These are phyloP conservation scores for Orthosia gothica DNA, from an alignment of 2,888 invertebrate species.

Conservation along the genomic window DNA sequence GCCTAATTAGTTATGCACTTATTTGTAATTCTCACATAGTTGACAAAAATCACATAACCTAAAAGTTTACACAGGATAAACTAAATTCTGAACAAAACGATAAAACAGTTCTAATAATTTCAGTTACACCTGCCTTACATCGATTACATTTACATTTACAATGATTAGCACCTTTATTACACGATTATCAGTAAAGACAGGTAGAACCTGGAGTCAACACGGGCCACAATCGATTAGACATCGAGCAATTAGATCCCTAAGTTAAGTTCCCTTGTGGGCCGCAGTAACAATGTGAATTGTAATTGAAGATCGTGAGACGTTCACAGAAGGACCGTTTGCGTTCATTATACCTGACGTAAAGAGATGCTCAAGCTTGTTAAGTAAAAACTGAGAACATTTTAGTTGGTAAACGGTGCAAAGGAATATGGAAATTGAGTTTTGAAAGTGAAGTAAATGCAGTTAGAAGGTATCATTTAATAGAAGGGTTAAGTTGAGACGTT, in stretches of 20 bases:
- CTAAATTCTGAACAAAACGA: neutral
- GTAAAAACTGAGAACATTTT: conserved; percentile 27
- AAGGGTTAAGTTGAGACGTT: neutral
- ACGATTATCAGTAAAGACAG: conserved; percentile 60
- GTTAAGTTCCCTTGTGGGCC: conserved; percentile 66
- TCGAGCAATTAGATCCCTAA: conserved; percentile 69
- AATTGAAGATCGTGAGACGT: conserved; percentile 63
- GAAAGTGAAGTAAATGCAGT: neutral
- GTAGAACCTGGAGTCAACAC: conserved; percentile 56
- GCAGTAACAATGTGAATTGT: conserved; percentile 66
- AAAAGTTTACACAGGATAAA: neutral
- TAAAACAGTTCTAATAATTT: neutral
- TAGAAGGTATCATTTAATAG: neutral
- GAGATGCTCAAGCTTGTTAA: conserved; percentile 53
- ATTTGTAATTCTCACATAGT: neutral
- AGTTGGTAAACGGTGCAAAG: conserved; percentile 8
- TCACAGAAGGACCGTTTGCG: conserved; percentile 57
- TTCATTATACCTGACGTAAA: conserved; percentile 55
- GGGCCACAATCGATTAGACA: conserved; percentile 69
- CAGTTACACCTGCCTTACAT: neutral
- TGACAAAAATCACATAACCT: neutral
- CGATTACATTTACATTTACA: conserved; percentile 14
- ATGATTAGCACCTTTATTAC: conserved; percentile 41
- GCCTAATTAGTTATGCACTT: neutral
- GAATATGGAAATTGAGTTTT: conserved; percentile 12